Evolutionary conservation across 2,888 invertebrate genomes (phyloP).

Genomic region (Ischnus inquisitorius): DNA sequence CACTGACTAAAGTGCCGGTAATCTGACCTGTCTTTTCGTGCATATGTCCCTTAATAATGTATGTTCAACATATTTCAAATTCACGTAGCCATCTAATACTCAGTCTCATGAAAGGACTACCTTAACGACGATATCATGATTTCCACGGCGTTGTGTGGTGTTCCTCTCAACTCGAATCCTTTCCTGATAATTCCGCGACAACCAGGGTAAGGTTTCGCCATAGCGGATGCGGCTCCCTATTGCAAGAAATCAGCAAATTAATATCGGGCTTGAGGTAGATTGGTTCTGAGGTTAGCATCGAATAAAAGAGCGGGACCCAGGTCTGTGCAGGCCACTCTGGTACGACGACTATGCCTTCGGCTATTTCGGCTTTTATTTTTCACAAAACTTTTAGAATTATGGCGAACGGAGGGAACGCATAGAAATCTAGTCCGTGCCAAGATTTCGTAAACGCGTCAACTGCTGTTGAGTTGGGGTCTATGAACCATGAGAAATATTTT

Average conservation of each 20-base stretch:
- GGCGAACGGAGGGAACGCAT: slow-evolving; percentile 56
- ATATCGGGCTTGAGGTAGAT: slow-evolving; percentile 32
- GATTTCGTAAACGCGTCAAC: slow-evolving; percentile 52
- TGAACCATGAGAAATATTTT: slow-evolving; percentile 49
- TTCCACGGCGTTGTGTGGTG: slow-evolving; percentile 15
- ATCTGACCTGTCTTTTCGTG: too few relatives aligned
- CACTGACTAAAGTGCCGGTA: too few relatives aligned
- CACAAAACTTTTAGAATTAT: slow-evolving; percentile 22
- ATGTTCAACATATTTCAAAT: too few relatives aligned
- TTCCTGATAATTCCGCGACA: slow-evolving; percentile 42
- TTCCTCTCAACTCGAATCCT: slow-evolving; percentile 19
- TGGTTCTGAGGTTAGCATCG: slow-evolving; percentile 23
- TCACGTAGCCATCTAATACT: too few relatives aligned
- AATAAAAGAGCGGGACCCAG: slow-evolving; percentile 39
- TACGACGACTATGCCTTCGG: slow-evolving; percentile 47
- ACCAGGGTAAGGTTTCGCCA: slow-evolving; percentile 36
- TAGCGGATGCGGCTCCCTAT: slow-evolving; percentile 48
- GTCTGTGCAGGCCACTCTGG: slow-evolving; percentile 52
- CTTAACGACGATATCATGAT: slow-evolving; percentile 47
- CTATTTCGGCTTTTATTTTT: slow-evolving; percentile 44
- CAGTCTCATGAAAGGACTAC: too few relatives aligned
- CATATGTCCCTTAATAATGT: too few relatives aligned
- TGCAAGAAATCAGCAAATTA: slow-evolving; percentile 17
- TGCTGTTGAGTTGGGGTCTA: slow-evolving; percentile 15
- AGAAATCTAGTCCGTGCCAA: slow-evolving; percentile 43